Percentiles rank a stretch among this genome's conserved stretches.
Evolutionary conservation across 2,113 vertebrate species (phyloP).

Genomic region (Mesitornis unicolor): DNA sequence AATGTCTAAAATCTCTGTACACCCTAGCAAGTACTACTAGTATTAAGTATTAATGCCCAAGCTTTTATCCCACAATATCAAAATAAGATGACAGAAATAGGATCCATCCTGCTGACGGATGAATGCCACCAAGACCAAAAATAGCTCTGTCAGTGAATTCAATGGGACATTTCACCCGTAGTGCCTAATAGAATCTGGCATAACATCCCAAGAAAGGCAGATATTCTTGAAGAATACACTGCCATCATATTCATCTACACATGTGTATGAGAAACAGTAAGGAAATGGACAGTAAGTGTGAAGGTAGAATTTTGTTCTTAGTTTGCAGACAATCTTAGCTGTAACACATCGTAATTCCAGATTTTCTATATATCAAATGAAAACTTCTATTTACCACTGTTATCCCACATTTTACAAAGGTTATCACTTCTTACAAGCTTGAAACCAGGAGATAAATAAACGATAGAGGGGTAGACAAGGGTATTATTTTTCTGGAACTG

Average conservation of each 20-base stretch:
- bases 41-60: neutral
- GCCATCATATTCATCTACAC: too few species aligned
- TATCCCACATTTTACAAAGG: neutral
- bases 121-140: neutral
- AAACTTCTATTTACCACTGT: neutral
- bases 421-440: neutral
- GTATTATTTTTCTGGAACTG: neutral
- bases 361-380: neutral
- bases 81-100: neutral
- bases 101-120: neutral
- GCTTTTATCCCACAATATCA: neutral
- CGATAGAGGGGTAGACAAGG: accelerated
- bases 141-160: neutral
- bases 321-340: neutral
- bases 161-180: neutral
- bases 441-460: neutral
- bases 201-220: neutral
- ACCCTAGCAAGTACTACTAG: neutral
- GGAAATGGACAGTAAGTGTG: neutral
- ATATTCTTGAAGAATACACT: neutral
- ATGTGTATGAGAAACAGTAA: neutral
- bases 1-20: neutral
- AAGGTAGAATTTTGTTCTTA: neutral
- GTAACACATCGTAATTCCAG: neutral
- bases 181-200: neutral